A percentile compares a stretch with the other conserved stretches of the same genome.
phyloP scores from a whole-genome alignment of 2,797 vertebrate species.

The Odontamblyopus rebecca region DNA sequence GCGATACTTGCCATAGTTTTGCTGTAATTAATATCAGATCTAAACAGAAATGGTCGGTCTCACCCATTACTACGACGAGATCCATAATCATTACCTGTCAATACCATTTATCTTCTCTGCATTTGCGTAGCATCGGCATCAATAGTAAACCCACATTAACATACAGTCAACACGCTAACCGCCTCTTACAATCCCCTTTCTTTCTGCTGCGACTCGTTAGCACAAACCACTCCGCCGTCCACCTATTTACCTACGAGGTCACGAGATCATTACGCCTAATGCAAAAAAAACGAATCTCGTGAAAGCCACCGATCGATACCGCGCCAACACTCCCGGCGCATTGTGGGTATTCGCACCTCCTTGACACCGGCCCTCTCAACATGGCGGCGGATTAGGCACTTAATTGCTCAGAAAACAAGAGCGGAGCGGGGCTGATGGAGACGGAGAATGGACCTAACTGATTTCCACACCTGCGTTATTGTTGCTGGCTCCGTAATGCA shows the following conservation, averaged over 20 bases:
- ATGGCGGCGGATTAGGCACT: constrained; percentile 40
- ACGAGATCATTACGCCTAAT: constrained; percentile 1
- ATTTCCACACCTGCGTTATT: constrained; percentile 57
- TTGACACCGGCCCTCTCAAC: constrained; percentile 6
- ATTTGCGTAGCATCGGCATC: neutral
- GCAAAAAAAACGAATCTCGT: constrained; percentile 18
- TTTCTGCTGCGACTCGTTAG: neutral
- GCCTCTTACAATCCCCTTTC: neutral
- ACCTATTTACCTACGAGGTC: neutral
- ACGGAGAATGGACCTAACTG: constrained; percentile 52
- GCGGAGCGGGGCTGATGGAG: constrained; percentile 22
- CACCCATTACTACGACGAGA: neutral
- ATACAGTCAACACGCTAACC: neutral
- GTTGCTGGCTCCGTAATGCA: constrained; percentile 51
- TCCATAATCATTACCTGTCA: neutral
- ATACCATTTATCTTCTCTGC: neutral
- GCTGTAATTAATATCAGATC: too few relatives aligned
- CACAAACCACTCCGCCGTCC: neutral
- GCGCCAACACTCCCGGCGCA: constrained; percentile 12
- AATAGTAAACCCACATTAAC: neutral
- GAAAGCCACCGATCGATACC: constrained; percentile 41
- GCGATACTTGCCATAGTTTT: too few relatives aligned
- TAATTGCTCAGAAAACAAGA: constrained; percentile 50
- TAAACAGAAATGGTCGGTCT: too few relatives aligned
- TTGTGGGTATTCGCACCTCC: constrained; percentile 35